phyloP scores from a whole-genome alignment of 2,113 vertebrate genomes.

The Coreoperca whiteheadi region DNA sequence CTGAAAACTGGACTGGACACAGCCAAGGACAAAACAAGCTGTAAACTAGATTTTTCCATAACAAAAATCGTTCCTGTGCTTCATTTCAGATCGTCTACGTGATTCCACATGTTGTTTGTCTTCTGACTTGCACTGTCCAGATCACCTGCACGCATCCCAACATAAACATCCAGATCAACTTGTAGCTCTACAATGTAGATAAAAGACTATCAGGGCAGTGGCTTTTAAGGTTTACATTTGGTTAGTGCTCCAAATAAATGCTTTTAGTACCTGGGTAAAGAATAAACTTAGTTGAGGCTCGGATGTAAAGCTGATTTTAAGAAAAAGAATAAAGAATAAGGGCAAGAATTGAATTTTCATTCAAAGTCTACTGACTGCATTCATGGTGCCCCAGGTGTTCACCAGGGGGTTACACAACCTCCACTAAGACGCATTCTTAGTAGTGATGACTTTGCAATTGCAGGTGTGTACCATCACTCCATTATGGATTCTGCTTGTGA shows the following conservation, averaged over 20 bases:
- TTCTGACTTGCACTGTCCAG: not conserved
- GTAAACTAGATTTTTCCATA: not conserved
- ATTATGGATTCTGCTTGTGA: constrained; percentile 1
- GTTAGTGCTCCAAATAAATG: not conserved
- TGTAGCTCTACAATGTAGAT: no score
- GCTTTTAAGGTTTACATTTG: not conserved
- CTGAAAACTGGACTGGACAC: no score
- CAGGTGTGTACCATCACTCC: not conserved
- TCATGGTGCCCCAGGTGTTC: not conserved
- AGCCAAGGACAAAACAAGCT: not conserved
- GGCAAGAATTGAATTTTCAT: not conserved
- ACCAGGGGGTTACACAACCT: not conserved
- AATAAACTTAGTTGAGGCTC: not conserved
- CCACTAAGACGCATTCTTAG: not conserved
- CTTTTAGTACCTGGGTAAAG: not conserved
- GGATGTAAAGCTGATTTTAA: not conserved
- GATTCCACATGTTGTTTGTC: not conserved
- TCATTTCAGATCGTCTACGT: not conserved
- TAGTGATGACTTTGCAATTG: constrained; percentile 7
- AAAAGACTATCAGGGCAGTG: no score
- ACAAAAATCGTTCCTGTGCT: not conserved
- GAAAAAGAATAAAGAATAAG: not conserved
- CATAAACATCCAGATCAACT: not conserved
- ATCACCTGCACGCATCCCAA: not conserved
- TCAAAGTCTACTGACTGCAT: not conserved